Evolutionary conservation across 2,113 vertebrate species (phyloP).

Genomic region (Pelusios castaneus): DNA sequence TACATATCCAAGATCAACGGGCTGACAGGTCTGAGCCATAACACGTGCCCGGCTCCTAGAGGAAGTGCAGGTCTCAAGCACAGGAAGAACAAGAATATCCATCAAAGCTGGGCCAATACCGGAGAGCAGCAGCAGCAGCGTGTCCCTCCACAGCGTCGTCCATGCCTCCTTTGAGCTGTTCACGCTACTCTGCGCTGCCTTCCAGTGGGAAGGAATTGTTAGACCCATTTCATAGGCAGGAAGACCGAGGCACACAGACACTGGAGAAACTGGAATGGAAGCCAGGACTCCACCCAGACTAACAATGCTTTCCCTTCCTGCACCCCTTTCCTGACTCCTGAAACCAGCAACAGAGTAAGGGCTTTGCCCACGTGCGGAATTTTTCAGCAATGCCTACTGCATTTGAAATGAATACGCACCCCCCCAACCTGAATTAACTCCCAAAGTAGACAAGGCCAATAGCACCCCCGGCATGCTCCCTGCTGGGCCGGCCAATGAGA

Average conservation of each 20-base stretch:
- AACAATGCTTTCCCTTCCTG: neutral
- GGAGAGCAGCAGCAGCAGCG: neutral
- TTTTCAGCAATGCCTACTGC: neutral
- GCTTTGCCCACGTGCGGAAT: neutral
- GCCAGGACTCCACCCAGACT: neutral
- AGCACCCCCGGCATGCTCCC: neutral
- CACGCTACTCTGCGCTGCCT: neutral
- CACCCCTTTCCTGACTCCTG: neutral
- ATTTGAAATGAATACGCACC: too few relatives aligned
- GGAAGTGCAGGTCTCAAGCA: neutral
- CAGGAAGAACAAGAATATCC: neutral
- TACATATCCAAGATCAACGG: too few relatives aligned
- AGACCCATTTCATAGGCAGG: neutral
- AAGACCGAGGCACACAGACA: neutral
- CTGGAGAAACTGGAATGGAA: neutral
- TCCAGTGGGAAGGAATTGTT: neutral
- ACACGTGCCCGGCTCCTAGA: neutral
- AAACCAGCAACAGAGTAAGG: neutral
- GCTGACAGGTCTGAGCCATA: neutral
- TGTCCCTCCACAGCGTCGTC: neutral
- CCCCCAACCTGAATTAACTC: too few relatives aligned
- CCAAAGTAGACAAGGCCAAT: neutral
- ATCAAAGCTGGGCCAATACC: neutral
- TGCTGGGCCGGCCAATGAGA: neutral
- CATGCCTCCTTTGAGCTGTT: neutral